These are phyloP conservation scores for Cathartes aura DNA, from an alignment of 2,113 vertebrate species.

Conservation along the genomic window DNA sequence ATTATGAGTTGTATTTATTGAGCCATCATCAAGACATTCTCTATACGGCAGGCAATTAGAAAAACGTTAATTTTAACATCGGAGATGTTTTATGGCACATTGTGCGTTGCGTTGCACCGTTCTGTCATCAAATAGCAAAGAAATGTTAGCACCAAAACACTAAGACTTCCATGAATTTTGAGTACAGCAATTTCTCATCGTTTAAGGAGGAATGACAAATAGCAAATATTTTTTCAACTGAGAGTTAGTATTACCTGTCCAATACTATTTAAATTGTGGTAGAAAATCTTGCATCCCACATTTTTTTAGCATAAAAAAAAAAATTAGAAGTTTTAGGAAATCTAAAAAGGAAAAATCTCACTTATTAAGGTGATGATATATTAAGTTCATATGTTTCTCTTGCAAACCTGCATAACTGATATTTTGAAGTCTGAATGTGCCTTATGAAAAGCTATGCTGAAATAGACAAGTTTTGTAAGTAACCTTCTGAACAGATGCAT, in stretches of 20 bases:
- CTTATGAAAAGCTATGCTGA: neutral
- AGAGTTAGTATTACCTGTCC: neutral
- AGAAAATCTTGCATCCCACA: neutral
- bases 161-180: neutral
- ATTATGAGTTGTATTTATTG: neutral
- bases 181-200: neutral
- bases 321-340: neutral
- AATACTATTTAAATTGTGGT: neutral
- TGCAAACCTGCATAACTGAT: neutral
- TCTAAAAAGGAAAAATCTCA: neutral
- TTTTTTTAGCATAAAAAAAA: neutral
- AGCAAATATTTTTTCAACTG: neutral
- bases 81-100: neutral
- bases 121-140: neutral
- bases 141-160: neutral
- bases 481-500: neutral
- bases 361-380: neutral
- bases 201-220: neutral
- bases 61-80: neutral
- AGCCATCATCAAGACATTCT: neutral
- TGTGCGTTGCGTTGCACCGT: neutral
- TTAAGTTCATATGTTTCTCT: neutral
- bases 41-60: neutral
- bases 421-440: neutral
- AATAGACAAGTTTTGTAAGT: neutral